Conservation (phyloP, 2,888 invertebrate species). For the Brenthis daphne region DNA sequence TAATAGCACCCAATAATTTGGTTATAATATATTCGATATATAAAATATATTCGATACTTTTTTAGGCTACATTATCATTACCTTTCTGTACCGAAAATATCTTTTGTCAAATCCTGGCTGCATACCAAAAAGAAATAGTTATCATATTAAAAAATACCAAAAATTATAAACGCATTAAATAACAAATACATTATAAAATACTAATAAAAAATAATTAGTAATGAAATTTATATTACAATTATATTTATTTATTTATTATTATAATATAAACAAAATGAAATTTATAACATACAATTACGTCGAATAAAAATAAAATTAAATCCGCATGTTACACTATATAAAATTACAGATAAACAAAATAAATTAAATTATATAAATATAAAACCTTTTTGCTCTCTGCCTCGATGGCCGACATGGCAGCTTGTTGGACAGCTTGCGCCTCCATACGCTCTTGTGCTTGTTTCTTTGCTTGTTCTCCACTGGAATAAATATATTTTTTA, state of each 20-base stretch:
- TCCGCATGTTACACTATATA: too few species aligned
- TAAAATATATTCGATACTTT: too few species aligned
- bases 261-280: too few species aligned
- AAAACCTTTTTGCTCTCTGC: slow-evolving; percentile 88
- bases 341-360: not conserved
- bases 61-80: slow-evolving; percentile 39
- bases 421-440: slow-evolving; percentile 93
- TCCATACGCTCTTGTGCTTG: slow-evolving; percentile 91
- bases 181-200: too few species aligned
- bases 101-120: slow-evolving; percentile 55
- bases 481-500: slow-evolving; percentile 48
- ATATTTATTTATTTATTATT: too few species aligned
- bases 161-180: not conserved
- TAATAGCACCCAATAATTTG: too few species aligned
- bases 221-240: too few species aligned
- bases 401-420: slow-evolving; percentile 94
- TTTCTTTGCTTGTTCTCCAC: slow-evolving; percentile 92
- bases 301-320: too few species aligned
- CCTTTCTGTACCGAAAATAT: slow-evolving; percentile 53
- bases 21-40: too few species aligned
- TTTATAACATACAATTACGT: too few species aligned
- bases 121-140: slow-evolving; percentile 42
- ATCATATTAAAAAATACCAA: slow-evolving; percentile 7
- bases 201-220: too few species aligned
- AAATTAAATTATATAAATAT: not conserved